phyloP scores from a whole-genome alignment of 2,797 vertebrate species.

The Loriculus beryllinus region DNA sequence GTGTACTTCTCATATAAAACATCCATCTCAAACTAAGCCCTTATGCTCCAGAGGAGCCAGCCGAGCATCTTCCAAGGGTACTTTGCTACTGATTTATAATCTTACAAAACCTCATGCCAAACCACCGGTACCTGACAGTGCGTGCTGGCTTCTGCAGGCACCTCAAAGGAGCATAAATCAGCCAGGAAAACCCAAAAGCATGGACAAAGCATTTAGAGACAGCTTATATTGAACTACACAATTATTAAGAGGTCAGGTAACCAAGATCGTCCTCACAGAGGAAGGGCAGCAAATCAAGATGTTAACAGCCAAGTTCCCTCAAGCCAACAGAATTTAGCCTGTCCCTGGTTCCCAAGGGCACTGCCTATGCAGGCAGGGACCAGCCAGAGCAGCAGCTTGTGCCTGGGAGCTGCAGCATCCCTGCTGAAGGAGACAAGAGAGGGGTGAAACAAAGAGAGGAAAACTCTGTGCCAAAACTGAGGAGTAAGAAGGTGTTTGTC shows the following conservation, averaged over 20 bases:
- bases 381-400: fast-evolving
- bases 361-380: fast-evolving
- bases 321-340: background rate
- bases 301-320: background rate
- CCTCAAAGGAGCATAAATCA: background rate
- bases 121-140: fast-evolving
- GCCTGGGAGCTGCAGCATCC: background rate
- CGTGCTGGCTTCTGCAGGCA: background rate
- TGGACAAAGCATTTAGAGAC: background rate
- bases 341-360: fast-evolving
- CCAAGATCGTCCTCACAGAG: too few relatives aligned
- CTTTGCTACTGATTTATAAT: background rate
- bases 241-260: background rate
- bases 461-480: background rate
- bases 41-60: background rate
- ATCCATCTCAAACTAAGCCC: background rate
- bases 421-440: background rate
- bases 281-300: background rate
- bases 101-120: background rate
- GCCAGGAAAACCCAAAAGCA: background rate
- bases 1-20: background rate
- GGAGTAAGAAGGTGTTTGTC: background rate
- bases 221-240: background rate
- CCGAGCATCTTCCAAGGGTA: background rate
- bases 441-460: background rate